These are phyloP conservation scores for Onychorhynchus coronatus DNA, from an alignment of 2,113 vertebrate species.

Conservation along the genomic window DNA sequence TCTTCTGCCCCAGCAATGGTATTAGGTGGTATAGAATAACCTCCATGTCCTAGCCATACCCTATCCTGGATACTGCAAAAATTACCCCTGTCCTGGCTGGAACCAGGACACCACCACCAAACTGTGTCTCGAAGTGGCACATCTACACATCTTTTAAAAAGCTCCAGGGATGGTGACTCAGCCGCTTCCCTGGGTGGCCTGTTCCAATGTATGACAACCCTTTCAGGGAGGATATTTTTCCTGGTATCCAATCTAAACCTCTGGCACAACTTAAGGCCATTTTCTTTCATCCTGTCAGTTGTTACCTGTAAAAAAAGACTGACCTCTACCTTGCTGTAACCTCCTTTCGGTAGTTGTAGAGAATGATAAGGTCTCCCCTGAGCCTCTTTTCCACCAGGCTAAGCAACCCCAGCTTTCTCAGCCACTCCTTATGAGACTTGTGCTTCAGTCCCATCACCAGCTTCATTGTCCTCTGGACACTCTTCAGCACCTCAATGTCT, in stretches of 20 bases:
- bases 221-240: neutral
- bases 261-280: neutral
- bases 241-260: neutral
- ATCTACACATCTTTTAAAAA: neutral
- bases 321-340: neutral
- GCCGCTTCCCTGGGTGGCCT: neutral
- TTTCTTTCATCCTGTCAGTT: neutral
- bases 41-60: neutral
- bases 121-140: neutral
- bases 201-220: neutral
- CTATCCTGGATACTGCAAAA: neutral
- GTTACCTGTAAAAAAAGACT: neutral
- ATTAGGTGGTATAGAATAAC: neutral
- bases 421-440: fast-evolving
- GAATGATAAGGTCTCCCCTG: neutral
- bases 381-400: neutral
- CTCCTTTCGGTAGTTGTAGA: neutral
- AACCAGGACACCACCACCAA: neutral
- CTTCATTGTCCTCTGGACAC: neutral
- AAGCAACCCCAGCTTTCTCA: neutral
- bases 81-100: neutral
- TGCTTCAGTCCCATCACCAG: neutral
- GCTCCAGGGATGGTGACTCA: neutral
- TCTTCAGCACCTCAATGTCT: fast-evolving
- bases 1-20: neutral